phyloP scores from a whole-genome alignment of 2,797 vertebrate species.

The Kryptopterus vitreolus region DNA sequence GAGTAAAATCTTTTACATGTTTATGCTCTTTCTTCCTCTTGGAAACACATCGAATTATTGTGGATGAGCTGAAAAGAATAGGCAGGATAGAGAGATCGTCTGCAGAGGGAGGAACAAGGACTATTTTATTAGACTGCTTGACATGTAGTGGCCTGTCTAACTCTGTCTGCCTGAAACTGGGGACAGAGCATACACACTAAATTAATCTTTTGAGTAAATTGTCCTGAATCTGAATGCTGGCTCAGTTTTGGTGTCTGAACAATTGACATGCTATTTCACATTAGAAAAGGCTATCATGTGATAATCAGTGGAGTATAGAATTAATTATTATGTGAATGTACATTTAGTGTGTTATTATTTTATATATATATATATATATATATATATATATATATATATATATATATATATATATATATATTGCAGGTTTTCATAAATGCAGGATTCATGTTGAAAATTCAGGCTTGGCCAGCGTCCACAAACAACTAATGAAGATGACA shows the following conservation, averaged over 20 bases:
- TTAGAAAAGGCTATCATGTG: neutral
- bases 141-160: constrained; percentile 24
- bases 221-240: neutral
- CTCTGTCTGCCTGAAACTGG: constrained; percentile 1
- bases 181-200: neutral
- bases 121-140: neutral
- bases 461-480: constrained; percentile 7
- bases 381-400: no score
- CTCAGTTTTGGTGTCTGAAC: constrained; percentile 18
- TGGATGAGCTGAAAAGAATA: constrained; percentile 2
- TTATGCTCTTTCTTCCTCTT: constrained; percentile 22
- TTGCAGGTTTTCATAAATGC: neutral
- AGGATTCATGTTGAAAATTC: constrained; percentile 11
- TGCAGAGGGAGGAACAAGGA: neutral
- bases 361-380: no score
- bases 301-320: constrained; percentile 12
- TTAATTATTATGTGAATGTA: neutral
- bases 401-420: no score
- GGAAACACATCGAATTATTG: constrained; percentile 7
- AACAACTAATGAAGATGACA: constrained; percentile 33
- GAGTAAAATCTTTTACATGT: constrained; percentile 21
- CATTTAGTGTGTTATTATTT: neutral
- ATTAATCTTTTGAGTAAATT: constrained; percentile 3
- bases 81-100: neutral
- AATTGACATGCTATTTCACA: constrained; percentile 8